Base-by-base conservation (phyloP, 2,888 invertebrate species). In the Tenthredo scrophulariae region DNA sequence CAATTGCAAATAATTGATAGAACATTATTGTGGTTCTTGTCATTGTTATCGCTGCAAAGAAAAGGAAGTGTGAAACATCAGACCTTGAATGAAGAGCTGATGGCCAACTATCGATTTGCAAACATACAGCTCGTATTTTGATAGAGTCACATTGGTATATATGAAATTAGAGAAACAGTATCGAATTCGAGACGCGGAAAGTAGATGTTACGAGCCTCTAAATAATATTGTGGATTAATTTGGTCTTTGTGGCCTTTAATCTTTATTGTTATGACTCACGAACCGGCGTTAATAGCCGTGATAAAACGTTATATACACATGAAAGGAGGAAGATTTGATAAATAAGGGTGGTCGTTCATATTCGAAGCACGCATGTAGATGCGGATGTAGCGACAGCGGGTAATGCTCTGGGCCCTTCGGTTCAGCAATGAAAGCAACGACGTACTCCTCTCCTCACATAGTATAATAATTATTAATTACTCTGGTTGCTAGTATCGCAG, bases 261-360 rank as follows among this genome's bases (percentile, higher is more conserved):
- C 74, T 40, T 74, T 74, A 74, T 43, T 74, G 74, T 74, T 74
- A 74, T 40, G 74, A 74, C 43, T 74, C 74, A 74, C 74, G 74
- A 74, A 46, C 43, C 40, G 43, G 74, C 43, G 43, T 74, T 74
- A 9, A 74, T 43, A 43, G 74, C 13, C 13, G 18, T 18, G 43
- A 74, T 74, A 74, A 74, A 74, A 26, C 67, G 67, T 67, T 67
- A 67, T 33, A 5, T 33, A 43, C 6, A 74, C 74, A 43, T 43
- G 74, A 46, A 74, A 40, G 43, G 5, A 40, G 5, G 62, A n/a
- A 26, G 43, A 43, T 74, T 46, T 13, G 74, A 74, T 13, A 46
- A 74, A 74, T 26, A 74, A 26, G 74, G 43, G 43, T 43, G n/a
- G 43, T 26, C 43, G 22, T 74, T 43, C 74, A 13, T 74, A 18